Percentiles rank a stretch among this genome's conserved stretches.
phyloP scores from a whole-genome alignment of 2,888 invertebrate species.

The Neria commutata region DNA sequence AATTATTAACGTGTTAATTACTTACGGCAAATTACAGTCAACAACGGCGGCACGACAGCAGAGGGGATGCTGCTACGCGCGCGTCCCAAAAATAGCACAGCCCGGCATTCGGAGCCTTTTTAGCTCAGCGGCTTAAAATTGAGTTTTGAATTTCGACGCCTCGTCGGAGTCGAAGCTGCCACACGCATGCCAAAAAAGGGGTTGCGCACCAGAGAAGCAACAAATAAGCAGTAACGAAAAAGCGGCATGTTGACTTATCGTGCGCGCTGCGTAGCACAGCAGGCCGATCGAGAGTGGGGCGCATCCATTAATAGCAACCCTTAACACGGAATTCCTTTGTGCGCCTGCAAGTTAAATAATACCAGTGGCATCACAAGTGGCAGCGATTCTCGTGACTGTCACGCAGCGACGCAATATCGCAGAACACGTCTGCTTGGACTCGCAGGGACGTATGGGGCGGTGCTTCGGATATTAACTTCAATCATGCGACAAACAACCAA shows the following conservation, averaged over 20 bases:
- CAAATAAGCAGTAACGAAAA: background rate
- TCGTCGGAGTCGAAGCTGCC: background rate
- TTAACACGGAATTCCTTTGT: background rate
- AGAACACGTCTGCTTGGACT: no score
- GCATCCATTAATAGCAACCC: background rate
- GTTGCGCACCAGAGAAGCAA: background rate
- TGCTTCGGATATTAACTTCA: background rate
- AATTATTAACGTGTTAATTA: conserved; percentile 8
- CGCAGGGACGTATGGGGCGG: no score
- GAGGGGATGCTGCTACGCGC: background rate
- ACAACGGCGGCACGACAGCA: background rate
- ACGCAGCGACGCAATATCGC: background rate
- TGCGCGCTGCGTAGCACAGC: background rate
- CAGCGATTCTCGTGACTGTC: background rate
- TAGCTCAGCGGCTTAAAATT: background rate
- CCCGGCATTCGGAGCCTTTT: background rate
- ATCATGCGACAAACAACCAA: background rate
- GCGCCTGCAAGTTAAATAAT: background rate
- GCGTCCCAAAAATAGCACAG: background rate
- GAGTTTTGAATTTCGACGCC: conserved; percentile 17
- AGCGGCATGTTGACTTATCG: conserved; percentile 7
- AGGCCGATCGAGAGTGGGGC: background rate
- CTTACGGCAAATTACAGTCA: conserved; percentile 12
- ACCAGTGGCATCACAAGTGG: background rate
- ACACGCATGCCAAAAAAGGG: background rate